Evolutionary conservation across 2,888 invertebrate genomes (phyloP).

Genomic region (Gisinianus flammeolus): DNA sequence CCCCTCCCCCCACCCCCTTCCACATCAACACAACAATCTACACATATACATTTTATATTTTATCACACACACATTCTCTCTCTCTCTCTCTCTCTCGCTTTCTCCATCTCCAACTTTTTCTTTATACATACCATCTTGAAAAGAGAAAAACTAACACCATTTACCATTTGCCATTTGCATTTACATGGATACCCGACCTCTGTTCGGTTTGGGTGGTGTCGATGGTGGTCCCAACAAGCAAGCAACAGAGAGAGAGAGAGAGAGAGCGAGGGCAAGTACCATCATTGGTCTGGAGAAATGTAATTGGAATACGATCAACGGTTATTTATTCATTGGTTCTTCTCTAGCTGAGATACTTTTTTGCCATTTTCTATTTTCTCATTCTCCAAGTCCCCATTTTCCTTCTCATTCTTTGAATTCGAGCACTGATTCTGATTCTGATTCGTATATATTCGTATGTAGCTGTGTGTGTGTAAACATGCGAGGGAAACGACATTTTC

Average conservation of each 20-base stretch:
- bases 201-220: neutral
- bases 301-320: too few species aligned
- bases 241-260: neutral
- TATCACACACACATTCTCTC: slow-evolving; percentile 30
- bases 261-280: neutral
- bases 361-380: neutral
- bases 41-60: slow-evolving; percentile 52
- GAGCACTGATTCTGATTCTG: too few species aligned
- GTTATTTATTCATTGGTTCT: too few species aligned
- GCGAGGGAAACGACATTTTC: too few species aligned
- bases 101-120: slow-evolving; percentile 43
- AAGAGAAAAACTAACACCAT: too few species aligned
- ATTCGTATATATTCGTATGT: too few species aligned
- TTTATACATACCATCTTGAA: too few species aligned
- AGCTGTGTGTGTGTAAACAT: too few species aligned
- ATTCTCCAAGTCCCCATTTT: neutral
- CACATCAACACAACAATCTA: too few species aligned
- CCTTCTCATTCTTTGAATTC: too few species aligned
- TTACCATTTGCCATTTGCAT: slow-evolving; percentile 31
- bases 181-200: neutral
- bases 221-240: neutral
- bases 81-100: neutral
- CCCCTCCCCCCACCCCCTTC: neutral
- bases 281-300: too few species aligned
- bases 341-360: too few species aligned